phyloP scores from a whole-genome alignment of 2,888 invertebrate species.

The Pachycephus smyrnensis region DNA sequence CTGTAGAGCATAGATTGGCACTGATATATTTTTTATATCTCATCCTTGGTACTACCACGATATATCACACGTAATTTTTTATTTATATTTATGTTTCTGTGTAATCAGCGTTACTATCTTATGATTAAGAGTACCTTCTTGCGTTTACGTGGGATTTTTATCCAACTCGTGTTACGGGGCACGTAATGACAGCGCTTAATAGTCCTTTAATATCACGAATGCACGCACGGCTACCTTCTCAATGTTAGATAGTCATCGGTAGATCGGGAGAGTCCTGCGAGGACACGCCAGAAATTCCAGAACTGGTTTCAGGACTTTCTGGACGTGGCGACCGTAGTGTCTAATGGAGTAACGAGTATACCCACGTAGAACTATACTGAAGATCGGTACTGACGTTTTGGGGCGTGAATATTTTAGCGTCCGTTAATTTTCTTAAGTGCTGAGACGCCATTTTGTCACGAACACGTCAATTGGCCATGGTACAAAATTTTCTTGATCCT shows the following conservation, averaged over 20 bases:
- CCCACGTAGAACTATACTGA: neutral
- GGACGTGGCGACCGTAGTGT: neutral
- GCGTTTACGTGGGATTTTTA: neutral
- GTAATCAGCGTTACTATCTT: neutral
- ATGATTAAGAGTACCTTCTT: neutral
- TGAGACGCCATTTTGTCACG: neutral
- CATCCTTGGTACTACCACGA: neutral
- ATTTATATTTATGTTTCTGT: neutral
- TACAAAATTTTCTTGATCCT: neutral
- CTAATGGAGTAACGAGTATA: neutral
- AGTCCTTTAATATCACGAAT: conserved; percentile 23
- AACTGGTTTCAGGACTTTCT: conserved; percentile 2
- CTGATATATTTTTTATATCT: neutral
- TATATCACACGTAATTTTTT: neutral
- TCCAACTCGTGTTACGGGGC: conserved; percentile 25
- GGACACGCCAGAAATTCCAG: conserved; percentile 7
- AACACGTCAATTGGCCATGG: neutral
- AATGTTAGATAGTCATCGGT: conserved; percentile 22
- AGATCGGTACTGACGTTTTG: neutral
- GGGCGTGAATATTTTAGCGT: neutral
- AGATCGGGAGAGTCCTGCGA: conserved; percentile 1
- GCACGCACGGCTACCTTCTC: conserved; percentile 17
- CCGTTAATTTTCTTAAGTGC: neutral
- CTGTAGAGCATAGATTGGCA: neutral
- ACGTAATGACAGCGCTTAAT: conserved; percentile 26